Evolutionary conservation across 37 sponge, comb jelly and placozoan genomes (phyloP), one percentile per base, ranked within the genome.

Genomic region (Spongilla lacustris): DNA sequence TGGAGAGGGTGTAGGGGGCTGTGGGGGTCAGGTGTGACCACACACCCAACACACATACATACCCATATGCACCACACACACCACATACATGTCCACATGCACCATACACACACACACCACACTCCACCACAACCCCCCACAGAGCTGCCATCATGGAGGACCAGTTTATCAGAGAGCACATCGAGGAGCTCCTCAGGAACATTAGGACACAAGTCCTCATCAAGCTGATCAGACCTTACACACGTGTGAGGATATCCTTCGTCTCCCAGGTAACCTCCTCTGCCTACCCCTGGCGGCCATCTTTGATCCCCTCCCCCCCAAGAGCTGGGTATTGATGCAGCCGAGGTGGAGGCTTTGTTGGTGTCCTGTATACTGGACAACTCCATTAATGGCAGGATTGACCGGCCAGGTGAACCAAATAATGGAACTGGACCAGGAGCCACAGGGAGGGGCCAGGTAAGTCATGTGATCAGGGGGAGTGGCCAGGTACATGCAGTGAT

Each of bases 111-210:
- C n/a, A n/a, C n/a, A n/a, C n/a, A n/a, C n/a, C n/a, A n/a, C n/a
- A n/a, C n/a, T n/a, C n/a, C n/a, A n/a, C n/a, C n/a, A n/a, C n/a
- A n/a, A n/a, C n/a, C n/a, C n/a, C n/a, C n/a, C n/a, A 83, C 80
- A 50, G 77, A 75, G n/a, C 82, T 91, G 24, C n/a, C n/a, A 96
- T 98, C 23, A 97, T 97, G 98, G 98, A 94, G 74, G 98, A 95
- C 85, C 14, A n/a, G n/a, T 97, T 97, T 82, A 96, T 98, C 14
- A 69, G 93, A 46, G 98, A 98, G 81, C 98, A 98, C 83, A 96
- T 98, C 4, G 98, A 98, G 83, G 96, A 96, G 31, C 66, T 96
- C 31, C 66, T 96, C 48, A 41, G 91, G 22, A 96, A 96, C 83
- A 96, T 93, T 41, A 89, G 95, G 4, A 90, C 89, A 22, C 96